Percentiles rank a stretch among this genome's conserved stretches.
Evolutionary conservation across 2,888 invertebrate species (phyloP).

Genomic region (Napeogenes sylphis): DNA sequence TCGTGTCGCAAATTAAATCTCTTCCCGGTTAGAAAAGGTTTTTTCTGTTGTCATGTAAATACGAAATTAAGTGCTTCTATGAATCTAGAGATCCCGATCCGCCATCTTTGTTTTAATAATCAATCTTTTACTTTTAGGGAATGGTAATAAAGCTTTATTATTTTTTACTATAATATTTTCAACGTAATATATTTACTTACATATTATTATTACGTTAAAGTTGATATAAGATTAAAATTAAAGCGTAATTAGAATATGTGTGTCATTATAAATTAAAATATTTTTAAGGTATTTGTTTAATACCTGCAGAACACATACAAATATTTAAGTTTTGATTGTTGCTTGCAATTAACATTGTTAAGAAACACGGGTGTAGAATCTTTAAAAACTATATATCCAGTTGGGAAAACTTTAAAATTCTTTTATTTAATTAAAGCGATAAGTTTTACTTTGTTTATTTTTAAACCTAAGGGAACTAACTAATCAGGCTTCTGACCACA

Average conservation of each 20-base stretch:
- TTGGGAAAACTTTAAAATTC: neutral
- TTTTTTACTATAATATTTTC: neutral
- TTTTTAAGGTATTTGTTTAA: too few species aligned
- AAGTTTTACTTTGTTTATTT: neutral
- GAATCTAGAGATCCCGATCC: slow-evolving; percentile 20
- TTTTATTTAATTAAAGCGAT: slow-evolving; percentile 8
- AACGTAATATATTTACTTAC: neutral
- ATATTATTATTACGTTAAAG: too few species aligned
- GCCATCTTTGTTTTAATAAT: slow-evolving; percentile 26
- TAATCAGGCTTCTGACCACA: slow-evolving; percentile 20
- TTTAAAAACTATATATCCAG: neutral
- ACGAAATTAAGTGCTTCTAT: slow-evolving; percentile 26
- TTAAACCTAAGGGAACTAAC: slow-evolving; percentile 13
- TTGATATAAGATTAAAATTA: too few species aligned
- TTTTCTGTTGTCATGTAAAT: slow-evolving; percentile 27
- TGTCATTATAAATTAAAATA: too few species aligned
- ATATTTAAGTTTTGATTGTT: too few species aligned
- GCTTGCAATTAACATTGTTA: neutral
- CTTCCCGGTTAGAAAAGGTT: slow-evolving; percentile 20
- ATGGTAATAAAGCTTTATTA: neutral
- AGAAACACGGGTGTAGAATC: neutral
- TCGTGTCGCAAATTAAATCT: slow-evolving; percentile 35
- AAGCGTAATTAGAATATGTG: too few species aligned
- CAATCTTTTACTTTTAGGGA: neutral
- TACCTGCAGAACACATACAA: too few species aligned